Conservation (phyloP, 2,113 vertebrate species). For the Spizaetus ornatus region DNA sequence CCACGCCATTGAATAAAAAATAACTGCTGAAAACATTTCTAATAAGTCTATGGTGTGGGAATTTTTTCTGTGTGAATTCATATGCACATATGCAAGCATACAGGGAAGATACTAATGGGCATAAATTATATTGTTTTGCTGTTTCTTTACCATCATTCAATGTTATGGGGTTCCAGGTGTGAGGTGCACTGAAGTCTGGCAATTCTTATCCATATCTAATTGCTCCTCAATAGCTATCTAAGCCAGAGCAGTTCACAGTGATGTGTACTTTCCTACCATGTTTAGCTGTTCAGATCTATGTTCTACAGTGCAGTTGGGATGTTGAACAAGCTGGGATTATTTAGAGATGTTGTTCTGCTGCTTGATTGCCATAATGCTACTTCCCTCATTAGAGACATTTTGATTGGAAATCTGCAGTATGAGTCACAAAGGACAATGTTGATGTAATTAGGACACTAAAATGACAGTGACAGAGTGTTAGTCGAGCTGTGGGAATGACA, state of each 20-base stretch:
- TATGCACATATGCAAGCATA: neutral
- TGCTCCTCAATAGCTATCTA: neutral
- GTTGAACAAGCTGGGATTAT: neutral
- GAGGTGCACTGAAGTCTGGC: neutral
- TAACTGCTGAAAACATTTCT: neutral
- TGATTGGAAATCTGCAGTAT: conserved; percentile 35
- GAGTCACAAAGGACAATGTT: conserved; percentile 41
- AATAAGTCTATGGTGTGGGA: neutral
- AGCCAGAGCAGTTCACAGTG: neutral
- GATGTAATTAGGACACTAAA: conserved; percentile 37
- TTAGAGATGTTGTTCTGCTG: neutral
- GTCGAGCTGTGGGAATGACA: neutral
- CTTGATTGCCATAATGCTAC: neutral
- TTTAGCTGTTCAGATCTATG: neutral
- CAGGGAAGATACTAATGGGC: neutral
- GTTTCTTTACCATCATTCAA: neutral
- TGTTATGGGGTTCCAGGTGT: neutral
- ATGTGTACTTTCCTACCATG: neutral
- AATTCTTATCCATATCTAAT: neutral
- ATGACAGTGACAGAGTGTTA: conserved; percentile 21
- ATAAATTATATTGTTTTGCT: neutral
- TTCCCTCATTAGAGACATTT: conserved; percentile 21
- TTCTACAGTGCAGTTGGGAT: neutral
- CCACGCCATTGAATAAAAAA: neutral
- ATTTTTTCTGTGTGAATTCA: neutral